Base-by-base conservation (phyloP, 1,140 invertebrate genomes). In the Muscidifurax raptorellus region DNA sequence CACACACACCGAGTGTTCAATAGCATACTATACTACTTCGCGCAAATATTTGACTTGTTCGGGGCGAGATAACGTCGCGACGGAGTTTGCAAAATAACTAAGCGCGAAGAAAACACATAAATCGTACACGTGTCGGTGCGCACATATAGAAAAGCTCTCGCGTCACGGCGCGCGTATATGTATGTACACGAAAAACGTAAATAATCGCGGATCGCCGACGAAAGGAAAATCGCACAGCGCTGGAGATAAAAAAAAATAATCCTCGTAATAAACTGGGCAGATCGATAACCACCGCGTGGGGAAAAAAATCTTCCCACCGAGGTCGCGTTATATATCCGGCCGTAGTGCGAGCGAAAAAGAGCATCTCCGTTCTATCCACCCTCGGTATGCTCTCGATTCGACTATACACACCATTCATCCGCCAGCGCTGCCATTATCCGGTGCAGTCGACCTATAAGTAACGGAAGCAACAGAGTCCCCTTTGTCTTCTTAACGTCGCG, bases 401-500 rank as follows among this genome's bases (percentile, higher is more conserved):
- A n/a, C 52, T 59, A 59, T 59, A 59, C 10, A 30, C 27, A 69
- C 27, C 30, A 69, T 80, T 80, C 78, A 40, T 67, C 78, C 13
- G 10, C 1, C 75, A 25, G n/a, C 18, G 32, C 18, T 28, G 40
- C n/a, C 25, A 77, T 77, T 77, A 77, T 79, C 64, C 30, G 71
- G 12, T 72, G 66, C 66, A 72, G 13, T 7, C 22, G 40, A n/a
- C 27, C 71, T 64, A 75, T 64, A 64, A 74, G 40, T 36, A 82
- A 82, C 80, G 80, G 27, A 74, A 74, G 80, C 69, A 67, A 72
- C 71, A 64, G 71, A 71, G 13, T 82, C 71, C 22, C 30, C 52
- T 82, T 81, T 74, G 69, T 82, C 71, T 82, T 64, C 44, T 76
- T 76, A 76, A 76, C 40, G 44, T 75, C 72, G 72, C 22, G 32